phyloP scores from a whole-genome alignment of 2,113 vertebrate species.

The Ursus arctos region DNA sequence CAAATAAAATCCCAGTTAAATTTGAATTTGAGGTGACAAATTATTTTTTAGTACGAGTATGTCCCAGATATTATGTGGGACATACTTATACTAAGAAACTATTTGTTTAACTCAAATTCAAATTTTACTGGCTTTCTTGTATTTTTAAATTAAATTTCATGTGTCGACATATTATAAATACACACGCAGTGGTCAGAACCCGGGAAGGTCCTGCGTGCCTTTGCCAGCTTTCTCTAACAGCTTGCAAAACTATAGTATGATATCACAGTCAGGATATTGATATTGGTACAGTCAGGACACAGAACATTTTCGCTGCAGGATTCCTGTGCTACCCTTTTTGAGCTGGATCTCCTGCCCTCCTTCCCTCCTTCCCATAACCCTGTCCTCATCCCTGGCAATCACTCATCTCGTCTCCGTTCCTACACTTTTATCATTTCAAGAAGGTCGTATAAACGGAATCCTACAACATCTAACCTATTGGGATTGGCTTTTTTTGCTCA shows the following conservation, averaged over 20 bases:
- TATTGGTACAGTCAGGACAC: rapidly evolving
- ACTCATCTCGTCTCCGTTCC: neutral
- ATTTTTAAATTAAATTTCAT: neutral
- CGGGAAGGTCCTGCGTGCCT: too few relatives aligned
- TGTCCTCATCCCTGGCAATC: neutral
- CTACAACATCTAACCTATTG: neutral
- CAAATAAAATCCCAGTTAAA: neutral
- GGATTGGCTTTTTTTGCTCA: neutral
- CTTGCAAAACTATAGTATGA: rapidly evolving
- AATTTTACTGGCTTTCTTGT: neutral
- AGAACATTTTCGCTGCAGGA: rapidly evolving
- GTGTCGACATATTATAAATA: neutral
- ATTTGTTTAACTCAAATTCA: neutral
- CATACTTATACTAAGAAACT: neutral
- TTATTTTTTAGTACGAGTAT: neutral
- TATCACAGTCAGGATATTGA: neutral
- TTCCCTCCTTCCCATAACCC: too few relatives aligned
- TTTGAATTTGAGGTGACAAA: neutral
- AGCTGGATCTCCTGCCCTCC: too few relatives aligned
- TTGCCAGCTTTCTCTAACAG: neutral
- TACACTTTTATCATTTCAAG: neutral
- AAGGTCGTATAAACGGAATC: neutral
- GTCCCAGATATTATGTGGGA: neutral
- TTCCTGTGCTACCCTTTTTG: too few relatives aligned
- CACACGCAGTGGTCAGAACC: neutral